Percentiles rank a stretch among this genome's conserved stretches.
Conservation (phyloP, 2,113 vertebrate species). For the Sclerurus mexicanus region DNA sequence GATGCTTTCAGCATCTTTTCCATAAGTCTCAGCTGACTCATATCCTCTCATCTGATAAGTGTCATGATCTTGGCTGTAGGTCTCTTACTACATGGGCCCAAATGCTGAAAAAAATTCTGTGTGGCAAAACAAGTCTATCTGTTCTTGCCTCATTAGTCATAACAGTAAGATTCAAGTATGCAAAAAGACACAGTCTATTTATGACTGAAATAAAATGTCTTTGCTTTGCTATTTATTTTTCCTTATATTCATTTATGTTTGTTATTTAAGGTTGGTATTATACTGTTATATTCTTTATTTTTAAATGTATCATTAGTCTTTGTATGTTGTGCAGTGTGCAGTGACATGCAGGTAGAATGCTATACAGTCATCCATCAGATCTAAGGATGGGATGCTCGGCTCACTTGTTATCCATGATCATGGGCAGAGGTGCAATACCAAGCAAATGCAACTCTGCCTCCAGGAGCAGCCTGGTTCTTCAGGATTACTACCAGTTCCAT, state of each 20-base stretch:
- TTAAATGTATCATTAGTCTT: not conserved
- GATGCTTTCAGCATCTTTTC: constrained; percentile 21
- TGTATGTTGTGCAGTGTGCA: not conserved
- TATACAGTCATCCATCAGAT: not conserved
- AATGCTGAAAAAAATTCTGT: not conserved
- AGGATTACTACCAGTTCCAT: not conserved
- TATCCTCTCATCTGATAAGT: not conserved
- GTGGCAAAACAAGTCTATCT: not conserved
- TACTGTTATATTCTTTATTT: not conserved
- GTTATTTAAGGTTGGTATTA: not conserved
- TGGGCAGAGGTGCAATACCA: not conserved
- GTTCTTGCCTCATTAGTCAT: not conserved
- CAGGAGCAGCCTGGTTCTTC: not conserved
- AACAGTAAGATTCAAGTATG: not conserved
- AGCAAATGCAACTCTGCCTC: not conserved
- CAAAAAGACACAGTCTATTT: not conserved
- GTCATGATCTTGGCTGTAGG: not conserved
- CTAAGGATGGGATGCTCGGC: not conserved
- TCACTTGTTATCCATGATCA: not conserved
- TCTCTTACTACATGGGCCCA: not conserved
- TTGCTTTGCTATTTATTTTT: not conserved
- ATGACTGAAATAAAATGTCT: not conserved
- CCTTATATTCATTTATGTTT: not conserved
- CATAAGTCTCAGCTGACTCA: constrained; percentile 4
- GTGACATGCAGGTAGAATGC: not conserved